Evolutionary conservation across 2,888 invertebrate species (phyloP).

Genomic region (Erpobdella octoculata): DNA sequence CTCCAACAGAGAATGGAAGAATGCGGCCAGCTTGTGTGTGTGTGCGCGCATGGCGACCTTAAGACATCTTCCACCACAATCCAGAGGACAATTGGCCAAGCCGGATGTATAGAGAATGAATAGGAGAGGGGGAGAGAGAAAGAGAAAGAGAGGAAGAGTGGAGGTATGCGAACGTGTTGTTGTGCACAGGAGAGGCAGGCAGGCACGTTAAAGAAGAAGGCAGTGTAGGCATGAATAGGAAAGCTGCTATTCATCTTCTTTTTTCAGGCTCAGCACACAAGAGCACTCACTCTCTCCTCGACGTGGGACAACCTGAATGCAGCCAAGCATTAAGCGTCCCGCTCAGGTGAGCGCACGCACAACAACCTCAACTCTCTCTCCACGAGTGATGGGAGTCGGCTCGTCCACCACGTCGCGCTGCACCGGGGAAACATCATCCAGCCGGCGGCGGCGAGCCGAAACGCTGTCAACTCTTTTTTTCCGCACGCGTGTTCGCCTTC

Average conservation of each 20-base stretch:
- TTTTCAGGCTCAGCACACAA: not conserved
- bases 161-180: not conserved
- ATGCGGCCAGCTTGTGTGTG: too few species aligned
- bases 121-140: not conserved
- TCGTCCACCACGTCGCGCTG: not conserved
- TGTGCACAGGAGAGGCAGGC: not conserved
- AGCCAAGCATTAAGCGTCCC: slow-evolving; percentile 5
- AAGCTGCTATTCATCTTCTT: slow-evolving; percentile 9
- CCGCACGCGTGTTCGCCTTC: too few species aligned
- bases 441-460: too few species aligned
- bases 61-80: not conserved
- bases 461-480: too few species aligned
- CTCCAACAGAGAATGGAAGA: too few species aligned
- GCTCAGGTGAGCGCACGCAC: not conserved
- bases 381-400: too few species aligned
- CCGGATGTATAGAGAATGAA: not conserved
- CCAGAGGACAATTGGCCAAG: not conserved
- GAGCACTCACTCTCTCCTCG: not conserved
- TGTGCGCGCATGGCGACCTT: too few species aligned
- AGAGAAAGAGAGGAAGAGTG: not conserved
- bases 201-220: not conserved
- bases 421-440: not conserved
- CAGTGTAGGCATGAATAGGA: not conserved
- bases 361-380: slow-evolving; percentile 1
- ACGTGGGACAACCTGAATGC: not conserved